Evolutionary conservation across 2,888 invertebrate species (phyloP), one percentile per base, ranked within the genome.

Genomic region (Epinotia demarniana): DNA sequence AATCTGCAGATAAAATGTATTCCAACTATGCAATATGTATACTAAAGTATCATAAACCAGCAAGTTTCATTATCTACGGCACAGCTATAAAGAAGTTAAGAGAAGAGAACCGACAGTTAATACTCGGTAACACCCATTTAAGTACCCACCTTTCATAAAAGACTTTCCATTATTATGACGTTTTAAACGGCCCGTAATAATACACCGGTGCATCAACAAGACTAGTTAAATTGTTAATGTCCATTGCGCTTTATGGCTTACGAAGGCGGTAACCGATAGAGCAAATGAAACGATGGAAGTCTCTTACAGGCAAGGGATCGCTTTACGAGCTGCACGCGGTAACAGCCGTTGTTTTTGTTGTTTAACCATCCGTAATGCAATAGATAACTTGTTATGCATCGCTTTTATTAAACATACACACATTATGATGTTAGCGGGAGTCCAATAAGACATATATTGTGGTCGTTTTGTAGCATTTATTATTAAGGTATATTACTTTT

Each of bases 271-370:
- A 66, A 75, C 67, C 72, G 66, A 62, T 55, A 18, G 46, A 61
- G 72, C 61, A 33, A 67, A 70, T 61, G 75, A 55, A 72, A 27
- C 75, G 46, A 67, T 75, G 75, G 67, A 75, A 9, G 64, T 33
- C 19, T 39, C 23, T 18, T 57, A 67, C 27, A 19, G 19, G 4
- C 16, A 61, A 53, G 18, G 11, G 53, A 55, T 66, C 62, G 72
- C 66, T 75, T 76, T 75, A 72, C 53, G 75, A 71, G 62, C 70
- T 43, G 57, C 61, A 73, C 79, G 71, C 75, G 77, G 63, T 61
- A 78, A 58, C 70, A 64, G 73, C 79, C 76, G 79, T 83, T 81
- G 82, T 82, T 80, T 53, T 79, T 79, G 79, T 79, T 82, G 79
- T 80, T 79, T 63, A 82, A 79, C 79, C 78, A 80, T 77, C 78